These are phyloP conservation scores for Rapana venosa DNA, from an alignment of 2,888 invertebrate species.

Conservation along the genomic window DNA sequence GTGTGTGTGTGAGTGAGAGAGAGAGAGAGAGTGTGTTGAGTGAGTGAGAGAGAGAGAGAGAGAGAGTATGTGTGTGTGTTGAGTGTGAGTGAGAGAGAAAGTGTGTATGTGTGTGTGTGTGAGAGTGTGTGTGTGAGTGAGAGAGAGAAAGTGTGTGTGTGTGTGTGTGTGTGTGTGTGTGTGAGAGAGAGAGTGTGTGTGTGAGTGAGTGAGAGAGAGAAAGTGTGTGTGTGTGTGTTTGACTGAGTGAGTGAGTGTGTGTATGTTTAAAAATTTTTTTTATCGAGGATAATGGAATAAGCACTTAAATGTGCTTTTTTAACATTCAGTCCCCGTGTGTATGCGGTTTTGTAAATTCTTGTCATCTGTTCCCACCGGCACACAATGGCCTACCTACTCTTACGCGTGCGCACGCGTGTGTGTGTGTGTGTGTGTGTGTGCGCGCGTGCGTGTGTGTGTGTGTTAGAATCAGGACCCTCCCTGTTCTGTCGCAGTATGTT, in stretches of 20 bases:
- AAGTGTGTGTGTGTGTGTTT: background rate
- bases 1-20: background rate
- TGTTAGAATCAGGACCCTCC: too few relatives aligned
- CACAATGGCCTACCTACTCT: too few relatives aligned
- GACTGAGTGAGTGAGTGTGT: too few relatives aligned
- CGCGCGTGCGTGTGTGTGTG: background rate
- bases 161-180: conserved; percentile 3
- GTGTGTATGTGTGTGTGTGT: conserved; percentile 6
- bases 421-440: background rate
- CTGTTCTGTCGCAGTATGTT: too few relatives aligned
- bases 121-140: background rate
- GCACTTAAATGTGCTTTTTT: too few relatives aligned
- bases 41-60: background rate
- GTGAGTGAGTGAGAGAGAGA: background rate
- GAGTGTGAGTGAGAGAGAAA: background rate
- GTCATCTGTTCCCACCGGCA: too few relatives aligned
- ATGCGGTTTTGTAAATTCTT: too few relatives aligned
- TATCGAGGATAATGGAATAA: too few relatives aligned
- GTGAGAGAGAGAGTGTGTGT: background rate
- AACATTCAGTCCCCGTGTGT: too few relatives aligned
- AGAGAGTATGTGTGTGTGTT: background rate
- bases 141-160: background rate
- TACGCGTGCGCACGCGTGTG: too few relatives aligned
- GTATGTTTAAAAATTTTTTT: too few relatives aligned
- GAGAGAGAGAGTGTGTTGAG: background rate